Base-by-base conservation (phyloP, 2,888 invertebrate species). In the Tenthredo livida region DNA sequence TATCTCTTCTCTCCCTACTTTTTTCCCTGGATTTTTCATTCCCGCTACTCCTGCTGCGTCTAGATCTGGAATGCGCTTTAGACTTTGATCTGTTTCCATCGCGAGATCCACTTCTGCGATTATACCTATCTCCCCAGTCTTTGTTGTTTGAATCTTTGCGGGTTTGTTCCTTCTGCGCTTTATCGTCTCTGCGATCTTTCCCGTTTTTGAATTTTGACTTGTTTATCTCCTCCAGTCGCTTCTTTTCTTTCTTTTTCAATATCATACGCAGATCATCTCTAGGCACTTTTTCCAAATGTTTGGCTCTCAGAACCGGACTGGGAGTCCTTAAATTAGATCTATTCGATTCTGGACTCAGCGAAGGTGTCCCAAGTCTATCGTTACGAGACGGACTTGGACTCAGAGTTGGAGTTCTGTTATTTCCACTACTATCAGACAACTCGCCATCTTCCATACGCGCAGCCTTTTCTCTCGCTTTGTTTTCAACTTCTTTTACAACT, bases 401-500 rank as follows among this genome's bases (percentile, higher is more conserved):
- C 58, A 93, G 86, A 0, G 92, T 92, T 21, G 92, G 93, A 6
- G 92, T 93, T 85, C 90, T 86, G 72, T 91, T 90, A 21, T 89
- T 89, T 37, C 87, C 86, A 80, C 86, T 87, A 80, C 92, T 93
- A 54, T 93, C 93, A 29, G 95, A 94, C 85, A 95, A 94, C 93
- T 96, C 96, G 0, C 96, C 96, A 87, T 96, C 96, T 92, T 96
- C 96, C 93, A 94, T 94, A 87, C 94, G 94, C 82, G 95, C 95
- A 21, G 95, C 95, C 90, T 94, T 96, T 85, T 94, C 94, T 85
- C 95, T 94, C 29, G 95, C 95, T 89, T 95, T 95, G 87, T 95
- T 95, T 89, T 96, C 96, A 65, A 95, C 95, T 91, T 95, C 94
- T 89, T 95, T 95, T 0, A 96, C 95, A 9, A 95, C 95, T 87